phyloP scores from a whole-genome alignment of 2,113 vertebrate species.

The zebrafish (Danio rerio) region DNA sequence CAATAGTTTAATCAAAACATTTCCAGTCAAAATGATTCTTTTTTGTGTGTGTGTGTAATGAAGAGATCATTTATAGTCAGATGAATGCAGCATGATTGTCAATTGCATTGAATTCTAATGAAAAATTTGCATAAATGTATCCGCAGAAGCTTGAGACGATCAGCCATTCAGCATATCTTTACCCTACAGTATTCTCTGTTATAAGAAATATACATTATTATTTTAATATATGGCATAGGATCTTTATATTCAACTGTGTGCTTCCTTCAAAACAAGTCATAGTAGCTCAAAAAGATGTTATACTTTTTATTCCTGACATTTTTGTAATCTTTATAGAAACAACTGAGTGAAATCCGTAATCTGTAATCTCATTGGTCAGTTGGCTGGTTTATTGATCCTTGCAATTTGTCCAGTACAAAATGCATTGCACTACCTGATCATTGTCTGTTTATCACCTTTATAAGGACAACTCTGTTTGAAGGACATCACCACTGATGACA shows the following conservation, averaged over 20 bases:
- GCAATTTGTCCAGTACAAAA: constrained; percentile 14
- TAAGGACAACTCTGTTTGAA: background rate
- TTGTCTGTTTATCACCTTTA: background rate
- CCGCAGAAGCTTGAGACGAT: background rate
- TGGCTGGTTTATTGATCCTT: constrained; percentile 33
- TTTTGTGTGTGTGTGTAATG: background rate
- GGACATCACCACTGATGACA: constrained; percentile 23
- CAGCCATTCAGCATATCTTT: background rate
- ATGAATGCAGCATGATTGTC: constrained; percentile 12
- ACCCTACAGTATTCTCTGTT: background rate
- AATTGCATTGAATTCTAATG: background rate
- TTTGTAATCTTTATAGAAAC: constrained; percentile 46
- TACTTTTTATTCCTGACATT: constrained; percentile 40
- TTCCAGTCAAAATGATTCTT: background rate
- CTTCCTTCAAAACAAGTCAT: constrained; percentile 16
- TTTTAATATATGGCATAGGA: constrained; percentile 5
- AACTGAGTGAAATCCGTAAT: constrained; percentile 3
- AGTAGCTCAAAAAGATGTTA: background rate
- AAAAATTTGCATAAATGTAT: background rate
- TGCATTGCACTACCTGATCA: background rate
- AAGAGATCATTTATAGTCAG: background rate
- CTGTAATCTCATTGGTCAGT: constrained; percentile 12
- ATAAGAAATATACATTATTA: background rate
- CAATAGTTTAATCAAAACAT: background rate
- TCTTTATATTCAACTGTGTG: background rate